Percentiles rank a stretch among this genome's conserved stretches.
Evolutionary conservation across 2,888 invertebrate species (phyloP).

Genomic region (Acrobasis consociella): DNA sequence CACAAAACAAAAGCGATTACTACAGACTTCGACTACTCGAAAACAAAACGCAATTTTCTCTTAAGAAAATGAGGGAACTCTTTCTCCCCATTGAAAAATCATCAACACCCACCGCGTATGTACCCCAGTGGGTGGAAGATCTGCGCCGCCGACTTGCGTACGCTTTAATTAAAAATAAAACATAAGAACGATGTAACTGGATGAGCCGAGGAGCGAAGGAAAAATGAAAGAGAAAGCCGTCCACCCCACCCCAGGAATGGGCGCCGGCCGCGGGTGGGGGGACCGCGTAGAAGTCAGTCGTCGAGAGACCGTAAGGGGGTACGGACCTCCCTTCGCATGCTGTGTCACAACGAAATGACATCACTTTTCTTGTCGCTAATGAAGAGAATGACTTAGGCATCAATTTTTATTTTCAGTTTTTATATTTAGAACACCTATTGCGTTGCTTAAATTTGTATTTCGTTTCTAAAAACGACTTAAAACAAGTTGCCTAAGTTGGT

Average conservation of each 20-base stretch:
- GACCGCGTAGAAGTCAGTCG: conserved; percentile 75
- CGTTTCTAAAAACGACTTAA: neutral
- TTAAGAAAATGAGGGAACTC: conserved; percentile 84
- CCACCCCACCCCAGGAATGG: conserved; percentile 60
- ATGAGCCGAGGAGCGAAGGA: conserved; percentile 83
- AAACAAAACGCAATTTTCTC: conserved; percentile 84
- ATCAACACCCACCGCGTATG: conserved; percentile 82
- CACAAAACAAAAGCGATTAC: conserved; percentile 82
- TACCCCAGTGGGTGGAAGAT: conserved; percentile 71
- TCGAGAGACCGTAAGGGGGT: conserved; percentile 70
- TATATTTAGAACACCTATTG: neutral
- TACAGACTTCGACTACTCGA: conserved; percentile 82
- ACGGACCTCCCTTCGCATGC: conserved; percentile 64
- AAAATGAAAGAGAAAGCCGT: conserved; percentile 83
- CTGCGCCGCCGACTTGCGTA: conserved; percentile 82
- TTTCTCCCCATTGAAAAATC: conserved; percentile 84
- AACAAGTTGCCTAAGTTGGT: neutral
- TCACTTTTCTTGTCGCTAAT: conserved; percentile 82
- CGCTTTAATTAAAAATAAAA: conserved; percentile 84
- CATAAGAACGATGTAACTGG: conserved; percentile 84
- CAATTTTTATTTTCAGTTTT: conserved; percentile 45
- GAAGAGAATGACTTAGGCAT: conserved; percentile 76
- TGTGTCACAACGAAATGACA: conserved; percentile 79
- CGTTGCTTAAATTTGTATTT: neutral
- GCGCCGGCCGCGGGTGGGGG: conserved; percentile 50